Base-by-base conservation (phyloP, 2,888 invertebrate species). In the Arrhopalites spinosus region DNA sequence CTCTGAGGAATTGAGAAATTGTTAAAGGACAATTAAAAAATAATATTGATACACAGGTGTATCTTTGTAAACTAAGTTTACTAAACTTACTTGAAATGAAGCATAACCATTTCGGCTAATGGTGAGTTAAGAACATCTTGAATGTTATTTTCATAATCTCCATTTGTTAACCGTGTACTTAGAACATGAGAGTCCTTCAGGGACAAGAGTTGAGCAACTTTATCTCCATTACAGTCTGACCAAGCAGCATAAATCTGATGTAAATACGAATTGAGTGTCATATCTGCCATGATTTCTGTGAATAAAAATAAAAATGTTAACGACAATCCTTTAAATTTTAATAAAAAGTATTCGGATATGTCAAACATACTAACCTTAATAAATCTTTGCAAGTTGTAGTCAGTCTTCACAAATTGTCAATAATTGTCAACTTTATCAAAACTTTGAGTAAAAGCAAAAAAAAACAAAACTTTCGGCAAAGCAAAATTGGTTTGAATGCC, bases 41-140 rank as follows among this genome's bases (percentile, higher is more conserved):
- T n/a, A 20, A 7, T 56, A 2, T 56, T 20, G 23, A n/a, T 3
- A 50, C 20, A 8, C 50, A 50, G 15, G 50, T 3, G 36, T 7
- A 11, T 36, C 36, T 36, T 36, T 36, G 36, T 36, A 15, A 63
- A 63, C 17, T 7, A 36, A 36, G 36, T 63, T 27, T 45, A 53
- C 5, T 29, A 27, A 23, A 56, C 66, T 83, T 85, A 91, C 91
- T 91, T 89, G n/a, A 95, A 85, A 85, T 95, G 95, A 5, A 89
- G 88, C 66, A 90, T 87, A 7, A 93, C 89, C 50, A 94, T 87
- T 84, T 94, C 93, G 85, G 93, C 92, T 74, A 93, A 87, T 0
- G 93, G 93, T 11, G 90, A 86, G 67, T 90, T 88, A 77, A 94
- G 87, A 83, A 91, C 89, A 70, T 91, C 89, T 82, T 91, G 90